Percentiles rank a stretch among this genome's conserved stretches.
Evolutionary conservation across 2,797 vertebrate genomes (phyloP).

Genomic region (Sphenodon punctatus): DNA sequence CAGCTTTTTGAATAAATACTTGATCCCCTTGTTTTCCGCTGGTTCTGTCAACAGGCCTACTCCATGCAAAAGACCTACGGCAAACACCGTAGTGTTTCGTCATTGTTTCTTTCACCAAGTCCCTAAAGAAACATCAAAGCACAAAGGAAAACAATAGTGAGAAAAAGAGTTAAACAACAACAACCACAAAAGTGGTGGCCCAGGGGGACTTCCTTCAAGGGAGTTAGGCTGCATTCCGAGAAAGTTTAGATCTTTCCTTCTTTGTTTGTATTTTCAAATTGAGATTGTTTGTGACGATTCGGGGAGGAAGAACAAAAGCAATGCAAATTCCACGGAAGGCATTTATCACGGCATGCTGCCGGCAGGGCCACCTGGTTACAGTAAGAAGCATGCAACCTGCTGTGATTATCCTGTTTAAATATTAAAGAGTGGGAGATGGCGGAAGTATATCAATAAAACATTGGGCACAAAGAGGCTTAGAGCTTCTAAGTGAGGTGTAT

Average conservation of each 20-base stretch:
- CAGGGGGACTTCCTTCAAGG: slow-evolving; percentile 48
- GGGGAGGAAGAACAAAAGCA: slow-evolving; percentile 52
- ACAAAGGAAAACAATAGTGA: slow-evolving; percentile 46
- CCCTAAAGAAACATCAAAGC: slow-evolving; percentile 63
- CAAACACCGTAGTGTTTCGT: slow-evolving; percentile 31
- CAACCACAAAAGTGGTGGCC: not conserved
- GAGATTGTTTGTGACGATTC: slow-evolving; percentile 8
- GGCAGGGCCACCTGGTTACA: slow-evolving; percentile 50
- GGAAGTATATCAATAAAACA: slow-evolving; percentile 37
- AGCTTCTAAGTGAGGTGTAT: not conserved
- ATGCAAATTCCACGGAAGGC: slow-evolving; percentile 53
- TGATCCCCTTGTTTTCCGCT: not conserved
- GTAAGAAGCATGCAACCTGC: not conserved
- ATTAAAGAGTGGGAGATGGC: slow-evolving; percentile 14
- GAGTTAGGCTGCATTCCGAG: slow-evolving; percentile 53
- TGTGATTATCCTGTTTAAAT: slow-evolving; percentile 48
- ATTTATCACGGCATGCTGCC: slow-evolving; percentile 3
- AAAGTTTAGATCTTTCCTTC: slow-evolving; percentile 46
- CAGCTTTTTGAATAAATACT: not conserved
- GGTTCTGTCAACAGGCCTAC: not conserved
- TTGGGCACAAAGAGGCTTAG: not conserved
- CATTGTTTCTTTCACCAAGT: slow-evolving; percentile 34
- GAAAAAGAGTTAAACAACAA: slow-evolving; percentile 9
- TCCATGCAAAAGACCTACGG: not conserved
- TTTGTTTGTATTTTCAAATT: slow-evolving; percentile 49